These are phyloP conservation scores for Gandaritis pyraliata DNA, from an alignment of 2,888 invertebrate species.

Conservation along the genomic window DNA sequence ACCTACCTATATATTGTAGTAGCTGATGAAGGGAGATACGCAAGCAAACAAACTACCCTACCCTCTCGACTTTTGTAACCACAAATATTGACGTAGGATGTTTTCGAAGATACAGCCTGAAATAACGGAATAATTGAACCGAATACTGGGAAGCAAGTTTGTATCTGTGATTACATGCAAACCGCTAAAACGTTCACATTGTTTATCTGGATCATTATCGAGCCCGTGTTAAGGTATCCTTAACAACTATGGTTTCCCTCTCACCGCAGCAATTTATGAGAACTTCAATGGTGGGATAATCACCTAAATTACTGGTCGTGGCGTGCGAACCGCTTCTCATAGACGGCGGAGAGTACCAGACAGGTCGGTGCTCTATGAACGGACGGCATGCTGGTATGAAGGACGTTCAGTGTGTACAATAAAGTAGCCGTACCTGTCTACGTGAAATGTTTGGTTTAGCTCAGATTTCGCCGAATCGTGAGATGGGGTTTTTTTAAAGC, in stretches of 20 bases:
- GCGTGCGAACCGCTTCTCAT: slow-evolving; percentile 56
- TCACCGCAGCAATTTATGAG: slow-evolving; percentile 60
- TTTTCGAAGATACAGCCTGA: slow-evolving; percentile 64
- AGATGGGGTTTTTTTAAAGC: slow-evolving; percentile 69
- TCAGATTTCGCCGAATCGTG: slow-evolving; percentile 78
- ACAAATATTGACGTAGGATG: slow-evolving; percentile 77
- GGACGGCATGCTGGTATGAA: slow-evolving; percentile 31
- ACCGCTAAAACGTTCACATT: slow-evolving; percentile 68
- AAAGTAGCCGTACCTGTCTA: slow-evolving; percentile 54
- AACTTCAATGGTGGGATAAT: slow-evolving; percentile 69
- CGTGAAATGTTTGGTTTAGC: slow-evolving; percentile 68
- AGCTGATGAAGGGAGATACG: slow-evolving; percentile 41
- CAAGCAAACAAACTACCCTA: slow-evolving; percentile 53
- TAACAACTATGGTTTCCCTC: slow-evolving; percentile 41
- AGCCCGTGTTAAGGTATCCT: slow-evolving; percentile 45
- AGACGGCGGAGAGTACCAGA: slow-evolving; percentile 13
- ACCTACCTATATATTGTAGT: slow-evolving; percentile 37
- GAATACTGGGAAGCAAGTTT: slow-evolving; percentile 64
- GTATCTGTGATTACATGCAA: slow-evolving; percentile 67
- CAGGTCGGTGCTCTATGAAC: slow-evolving; percentile 32
- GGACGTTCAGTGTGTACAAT: slow-evolving; percentile 41
- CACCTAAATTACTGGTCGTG: slow-evolving; percentile 62
- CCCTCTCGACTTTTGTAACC: slow-evolving; percentile 57
- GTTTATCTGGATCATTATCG: slow-evolving; percentile 68
- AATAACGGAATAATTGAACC: slow-evolving; percentile 70